Evolutionary conservation across 1,140 invertebrate genomes (phyloP).

Genomic region (Homarus americanus): DNA sequence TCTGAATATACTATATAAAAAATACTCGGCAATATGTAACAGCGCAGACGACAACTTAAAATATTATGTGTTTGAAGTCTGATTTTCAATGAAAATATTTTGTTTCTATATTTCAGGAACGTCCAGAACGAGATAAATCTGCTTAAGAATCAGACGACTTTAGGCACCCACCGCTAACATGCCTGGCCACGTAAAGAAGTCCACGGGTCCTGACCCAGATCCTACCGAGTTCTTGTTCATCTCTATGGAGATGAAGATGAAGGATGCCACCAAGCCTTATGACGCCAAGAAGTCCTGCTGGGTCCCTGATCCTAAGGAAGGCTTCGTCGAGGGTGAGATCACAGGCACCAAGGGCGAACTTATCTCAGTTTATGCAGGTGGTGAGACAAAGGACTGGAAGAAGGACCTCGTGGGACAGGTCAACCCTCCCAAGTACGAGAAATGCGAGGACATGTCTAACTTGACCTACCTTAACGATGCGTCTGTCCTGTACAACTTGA

Average conservation of each 20-base stretch:
- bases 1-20: too few relatives aligned
- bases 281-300: slow-evolving; percentile 75
- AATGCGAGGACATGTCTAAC: slow-evolving; percentile 84
- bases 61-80: too few relatives aligned
- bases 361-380: slow-evolving; percentile 76
- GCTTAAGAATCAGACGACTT: slow-evolving; percentile 28
- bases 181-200: slow-evolving; percentile 76
- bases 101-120: background rate
- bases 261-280: slow-evolving; percentile 51
- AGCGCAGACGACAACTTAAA: background rate
- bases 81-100: too few relatives aligned
- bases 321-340: slow-evolving; percentile 56
- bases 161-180: slow-evolving; percentile 67
- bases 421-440: slow-evolving; percentile 86
- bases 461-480: slow-evolving; percentile 85
- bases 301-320: slow-evolving; percentile 70
- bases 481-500: slow-evolving; percentile 82
- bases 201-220: slow-evolving; percentile 87
- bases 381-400: slow-evolving; percentile 76
- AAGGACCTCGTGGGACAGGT: slow-evolving; percentile 84
- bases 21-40: too few relatives aligned
- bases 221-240: slow-evolving; percentile 95
- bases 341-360: slow-evolving; percentile 73
- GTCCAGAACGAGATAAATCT: background rate
- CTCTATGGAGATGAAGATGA: slow-evolving; percentile 84